Percentiles rank a stretch among this genome's conserved stretches.
Conservation (phyloP, 2,797 vertebrate species). For the Micropoecilia bifurca region DNA sequence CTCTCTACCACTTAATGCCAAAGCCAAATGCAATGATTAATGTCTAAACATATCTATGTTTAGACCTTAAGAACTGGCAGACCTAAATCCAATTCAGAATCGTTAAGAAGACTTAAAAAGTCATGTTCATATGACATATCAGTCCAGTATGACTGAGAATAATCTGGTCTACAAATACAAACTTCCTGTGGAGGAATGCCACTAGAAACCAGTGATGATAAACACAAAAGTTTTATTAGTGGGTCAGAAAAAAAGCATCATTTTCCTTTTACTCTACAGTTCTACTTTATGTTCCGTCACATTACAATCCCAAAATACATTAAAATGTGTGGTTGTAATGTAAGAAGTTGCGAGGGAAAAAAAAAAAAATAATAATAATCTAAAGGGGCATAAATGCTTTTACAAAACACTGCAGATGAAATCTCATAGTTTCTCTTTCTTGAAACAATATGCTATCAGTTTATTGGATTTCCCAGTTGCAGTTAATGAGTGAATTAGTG, state of each 20-base stretch:
- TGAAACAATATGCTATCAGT: no score
- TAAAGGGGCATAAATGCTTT: neutral
- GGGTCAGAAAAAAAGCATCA: neutral
- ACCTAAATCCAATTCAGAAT: neutral
- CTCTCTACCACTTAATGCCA: neutral
- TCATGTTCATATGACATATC: neutral
- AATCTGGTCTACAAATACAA: neutral
- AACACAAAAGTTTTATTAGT: neutral
- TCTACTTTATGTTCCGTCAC: neutral
- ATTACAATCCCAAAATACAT: neutral
- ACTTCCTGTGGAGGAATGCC: neutral
- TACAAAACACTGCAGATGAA: neutral
- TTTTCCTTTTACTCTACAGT: neutral
- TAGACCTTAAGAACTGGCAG: neutral
- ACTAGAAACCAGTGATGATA: neutral
- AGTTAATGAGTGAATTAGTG: conserved; percentile 16
- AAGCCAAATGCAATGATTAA: neutral
- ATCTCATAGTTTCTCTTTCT: no score
- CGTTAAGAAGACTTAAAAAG: neutral
- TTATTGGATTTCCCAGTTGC: conserved; percentile 7
- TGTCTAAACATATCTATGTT: neutral
- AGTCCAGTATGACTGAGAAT: neutral
- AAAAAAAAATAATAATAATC: neutral
- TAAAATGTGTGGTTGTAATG: neutral
- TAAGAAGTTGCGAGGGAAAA: neutral